Evolutionary conservation across 1,140 invertebrate species (phyloP), one percentile per base, ranked within the genome.

Genomic region (Pristionchus pacificus): DNA sequence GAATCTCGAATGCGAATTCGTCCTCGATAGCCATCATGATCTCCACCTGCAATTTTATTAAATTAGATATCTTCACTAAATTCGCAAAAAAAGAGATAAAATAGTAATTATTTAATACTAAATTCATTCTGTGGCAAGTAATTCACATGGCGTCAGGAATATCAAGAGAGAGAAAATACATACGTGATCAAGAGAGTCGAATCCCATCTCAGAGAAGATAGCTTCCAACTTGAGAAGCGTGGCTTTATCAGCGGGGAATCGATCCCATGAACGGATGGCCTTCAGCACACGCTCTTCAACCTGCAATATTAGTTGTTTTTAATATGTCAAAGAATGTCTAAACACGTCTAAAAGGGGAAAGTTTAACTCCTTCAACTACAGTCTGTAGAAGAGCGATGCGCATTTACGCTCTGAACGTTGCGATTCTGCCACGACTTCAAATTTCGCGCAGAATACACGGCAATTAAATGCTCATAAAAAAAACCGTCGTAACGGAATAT

Each of bases 1-100:
- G 95, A 84, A 99, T 98, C 89, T 99, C 96, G 88, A 98, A 98
- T 66, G 91, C 93, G 88, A 99, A 99, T 87, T 98, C 96, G 88
- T 98, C 95, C 86, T 98, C 96, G 87, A 99, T 93, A 0, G 94
- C 93, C 94, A 98, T 98, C 71, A 98, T 95, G 60, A 99, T 90
- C 88, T 99, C 97, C 38, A 99, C 95, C 70, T 75, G 55, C 64
- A 73, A 57, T 29, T 13, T 13, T 2, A 33, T 19, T 65, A 25
- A n/a, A n/a, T n/a, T n/a, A n/a, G n/a, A n/a, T n/a, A n/a, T n/a
- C n/a, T n/a, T n/a, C n/a, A n/a, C n/a, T n/a, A n/a, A n/a, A n/a
- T n/a, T n/a, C n/a, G n/a, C n/a, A n/a, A n/a, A n/a, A n/a, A n/a
- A n/a, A n/a, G n/a, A n/a, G n/a, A n/a, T n/a, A n/a, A n/a, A n/a